These are phyloP conservation scores for Idaea straminata DNA, from an alignment of 2,888 invertebrate genomes.

Conservation along the genomic window DNA sequence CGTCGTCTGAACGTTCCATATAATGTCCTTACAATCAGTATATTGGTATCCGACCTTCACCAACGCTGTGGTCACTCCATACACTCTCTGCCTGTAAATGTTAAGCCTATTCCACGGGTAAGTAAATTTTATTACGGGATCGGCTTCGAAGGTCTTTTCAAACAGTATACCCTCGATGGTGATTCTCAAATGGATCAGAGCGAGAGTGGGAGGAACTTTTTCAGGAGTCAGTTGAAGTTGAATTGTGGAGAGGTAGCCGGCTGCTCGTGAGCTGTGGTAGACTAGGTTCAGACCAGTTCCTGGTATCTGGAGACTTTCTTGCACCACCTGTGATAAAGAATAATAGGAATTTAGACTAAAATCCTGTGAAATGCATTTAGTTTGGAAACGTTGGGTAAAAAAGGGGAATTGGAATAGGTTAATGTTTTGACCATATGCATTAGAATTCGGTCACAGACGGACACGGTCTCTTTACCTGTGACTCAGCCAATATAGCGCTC, in stretches of 20 bases:
- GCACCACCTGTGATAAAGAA: constrained; percentile 84
- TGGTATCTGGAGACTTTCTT: constrained; percentile 96
- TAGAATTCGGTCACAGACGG: no score
- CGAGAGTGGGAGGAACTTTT: constrained; percentile 87
- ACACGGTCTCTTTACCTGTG: constrained; percentile 79
- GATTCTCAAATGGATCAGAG: constrained; percentile 94
- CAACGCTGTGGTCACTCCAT: constrained; percentile 96
- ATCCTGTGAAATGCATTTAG: neutral
- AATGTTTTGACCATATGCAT: neutral
- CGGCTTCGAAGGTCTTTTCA: constrained; percentile 96
- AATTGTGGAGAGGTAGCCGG: constrained; percentile 95
- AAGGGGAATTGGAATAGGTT: no score
- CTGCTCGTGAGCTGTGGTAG: constrained; percentile 96
- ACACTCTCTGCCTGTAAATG: constrained; percentile 97
- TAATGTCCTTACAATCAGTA: constrained; percentile 92
- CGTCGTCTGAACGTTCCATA: constrained; percentile 98
- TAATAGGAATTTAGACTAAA: neutral
- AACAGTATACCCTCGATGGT: constrained; percentile 97
- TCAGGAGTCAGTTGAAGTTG: constrained; percentile 94
- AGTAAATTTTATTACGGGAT: constrained; percentile 97
- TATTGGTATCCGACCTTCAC: constrained; percentile 99
- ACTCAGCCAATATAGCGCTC: constrained; percentile 93
- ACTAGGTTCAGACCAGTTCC: constrained; percentile 97
- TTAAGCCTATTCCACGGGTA: constrained; percentile 98
- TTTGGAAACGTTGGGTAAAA: neutral